These are phyloP conservation scores for Strongylocentrotus purpuratus DNA, from an alignment of 35 echinoderm and acorn worm species.

Conservation along the genomic window DNA sequence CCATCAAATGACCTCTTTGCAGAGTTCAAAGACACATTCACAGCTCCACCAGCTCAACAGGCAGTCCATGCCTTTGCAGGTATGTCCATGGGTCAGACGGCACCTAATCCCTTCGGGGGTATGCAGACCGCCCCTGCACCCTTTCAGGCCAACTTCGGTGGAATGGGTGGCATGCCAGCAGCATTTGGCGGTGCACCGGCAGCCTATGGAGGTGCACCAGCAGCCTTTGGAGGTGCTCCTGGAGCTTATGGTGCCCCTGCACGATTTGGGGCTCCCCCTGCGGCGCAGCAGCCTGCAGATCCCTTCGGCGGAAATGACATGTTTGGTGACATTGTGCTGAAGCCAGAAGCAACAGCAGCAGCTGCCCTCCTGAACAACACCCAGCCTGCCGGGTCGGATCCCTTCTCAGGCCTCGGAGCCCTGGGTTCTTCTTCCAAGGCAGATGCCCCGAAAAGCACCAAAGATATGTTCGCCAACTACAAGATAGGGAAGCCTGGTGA, in stretches of 20 bases:
- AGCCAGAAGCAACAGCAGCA: constrained; percentile 53
- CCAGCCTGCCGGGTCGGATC: constrained; percentile 69
- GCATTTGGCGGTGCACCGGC: constrained; percentile 17
- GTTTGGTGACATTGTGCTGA: constrained; percentile 60
- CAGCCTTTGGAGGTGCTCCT: constrained; percentile 40
- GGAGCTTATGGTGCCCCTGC: constrained; percentile 8
- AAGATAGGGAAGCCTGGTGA: constrained; percentile 95
- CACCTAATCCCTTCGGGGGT: constrained; percentile 75
- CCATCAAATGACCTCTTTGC: constrained; percentile 82
- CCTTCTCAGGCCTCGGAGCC: constrained; percentile 75
- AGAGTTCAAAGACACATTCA: constrained; percentile 83
- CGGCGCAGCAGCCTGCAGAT: constrained; percentile 4
- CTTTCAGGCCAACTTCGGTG: constrained; percentile 49
- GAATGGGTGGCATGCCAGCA: constrained; percentile 30
- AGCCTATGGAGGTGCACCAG: constrained; percentile 36
- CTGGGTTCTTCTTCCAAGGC: constrained; percentile 56
- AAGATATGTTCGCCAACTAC: constrained; percentile 80
- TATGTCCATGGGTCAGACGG: constrained; percentile 22
- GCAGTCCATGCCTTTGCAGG: constrained; percentile 33
- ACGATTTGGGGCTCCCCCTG: constrained; percentile 47
- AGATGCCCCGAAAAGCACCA: constrained; percentile 58
- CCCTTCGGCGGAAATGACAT: constrained; percentile 48
- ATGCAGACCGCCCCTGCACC: constrained; percentile 23
- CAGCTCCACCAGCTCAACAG: constrained; percentile 43
- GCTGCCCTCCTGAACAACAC: neutral